Conservation (phyloP, 2,113 vertebrate species). For the Nerophis lumbriciformis region DNA sequence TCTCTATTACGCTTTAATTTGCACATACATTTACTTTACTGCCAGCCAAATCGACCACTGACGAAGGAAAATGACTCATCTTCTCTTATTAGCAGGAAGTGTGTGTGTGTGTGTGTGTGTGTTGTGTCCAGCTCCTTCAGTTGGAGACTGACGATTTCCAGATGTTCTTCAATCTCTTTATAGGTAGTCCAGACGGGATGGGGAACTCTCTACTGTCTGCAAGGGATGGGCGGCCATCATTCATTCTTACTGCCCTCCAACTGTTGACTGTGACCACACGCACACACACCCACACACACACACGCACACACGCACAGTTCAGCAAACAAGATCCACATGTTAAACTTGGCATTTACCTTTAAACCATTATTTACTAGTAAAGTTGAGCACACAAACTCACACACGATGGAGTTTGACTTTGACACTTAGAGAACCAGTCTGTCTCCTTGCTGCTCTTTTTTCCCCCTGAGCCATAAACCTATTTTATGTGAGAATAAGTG, state of each 20-base stretch:
- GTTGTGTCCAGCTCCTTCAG: slow-evolving; percentile 34
- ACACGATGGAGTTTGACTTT: slow-evolving; percentile 39
- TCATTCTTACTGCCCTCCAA: slow-evolving; percentile 41
- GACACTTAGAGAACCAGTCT: slow-evolving; percentile 24
- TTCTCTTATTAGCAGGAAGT: slow-evolving; percentile 37
- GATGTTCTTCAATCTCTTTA: slow-evolving; percentile 67
- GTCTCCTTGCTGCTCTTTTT: slow-evolving; percentile 9
- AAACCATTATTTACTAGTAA: slow-evolving; percentile 4
- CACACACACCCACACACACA: slow-evolving; percentile 25
- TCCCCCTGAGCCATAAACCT: slow-evolving; percentile 33
- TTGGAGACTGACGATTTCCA: slow-evolving; percentile 59
- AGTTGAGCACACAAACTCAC: slow-evolving; percentile 12
- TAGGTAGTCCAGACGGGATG: slow-evolving; percentile 61
- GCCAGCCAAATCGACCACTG: slow-evolving; percentile 59
- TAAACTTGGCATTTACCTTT: slow-evolving; percentile 21
- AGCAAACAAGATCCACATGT: slow-evolving; percentile 28
- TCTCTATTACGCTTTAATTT: slow-evolving; percentile 40
- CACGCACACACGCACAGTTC: slow-evolving; percentile 2
- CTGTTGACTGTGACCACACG: slow-evolving; percentile 48
- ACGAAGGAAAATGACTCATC: slow-evolving; percentile 52
- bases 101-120: slow-evolving; percentile 10
- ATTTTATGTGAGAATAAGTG: slow-evolving; percentile 68
- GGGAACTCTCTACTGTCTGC: slow-evolving; percentile 65
- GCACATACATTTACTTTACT: slow-evolving; percentile 42
- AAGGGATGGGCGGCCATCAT: slow-evolving; percentile 40